These are phyloP conservation scores for Sylvia atricapilla DNA, from an alignment of 2,113 vertebrate species.

Conservation along the genomic window DNA sequence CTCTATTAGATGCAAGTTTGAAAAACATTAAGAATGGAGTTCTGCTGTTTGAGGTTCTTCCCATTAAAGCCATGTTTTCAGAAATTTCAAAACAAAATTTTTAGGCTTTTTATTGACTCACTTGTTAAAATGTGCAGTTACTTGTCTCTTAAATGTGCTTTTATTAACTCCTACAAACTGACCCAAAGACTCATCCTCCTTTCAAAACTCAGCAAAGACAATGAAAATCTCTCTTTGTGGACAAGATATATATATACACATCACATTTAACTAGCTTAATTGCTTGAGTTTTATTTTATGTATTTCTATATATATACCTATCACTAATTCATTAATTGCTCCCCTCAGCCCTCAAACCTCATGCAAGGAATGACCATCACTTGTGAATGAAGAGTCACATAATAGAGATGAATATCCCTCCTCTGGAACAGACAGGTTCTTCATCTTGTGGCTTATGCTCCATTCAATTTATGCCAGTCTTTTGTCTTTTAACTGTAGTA, in stretches of 20 bases:
- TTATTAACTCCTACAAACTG: background rate
- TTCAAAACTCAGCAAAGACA: background rate
- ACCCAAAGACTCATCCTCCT: background rate
- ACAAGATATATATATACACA: background rate
- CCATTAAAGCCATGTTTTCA: background rate
- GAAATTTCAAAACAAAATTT: background rate
- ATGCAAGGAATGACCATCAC: background rate
- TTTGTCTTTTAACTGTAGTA: background rate
- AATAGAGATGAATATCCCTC: background rate
- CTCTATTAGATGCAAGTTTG: background rate
- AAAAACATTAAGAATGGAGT: background rate
- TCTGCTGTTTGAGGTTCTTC: background rate
- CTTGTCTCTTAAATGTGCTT: background rate
- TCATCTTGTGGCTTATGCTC: background rate
- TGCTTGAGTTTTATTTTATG: background rate
- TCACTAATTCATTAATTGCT: background rate
- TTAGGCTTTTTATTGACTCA: background rate
- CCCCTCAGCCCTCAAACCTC: background rate
- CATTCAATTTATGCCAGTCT: background rate
- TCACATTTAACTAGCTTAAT: background rate
- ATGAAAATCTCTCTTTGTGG: background rate
- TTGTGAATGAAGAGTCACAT: background rate
- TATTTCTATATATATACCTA: background rate
- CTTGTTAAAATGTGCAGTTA: background rate
- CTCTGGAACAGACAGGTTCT: background rate